Evolutionary conservation across 2,797 vertebrate species (phyloP).

Genomic region (Remorina albescens): DNA sequence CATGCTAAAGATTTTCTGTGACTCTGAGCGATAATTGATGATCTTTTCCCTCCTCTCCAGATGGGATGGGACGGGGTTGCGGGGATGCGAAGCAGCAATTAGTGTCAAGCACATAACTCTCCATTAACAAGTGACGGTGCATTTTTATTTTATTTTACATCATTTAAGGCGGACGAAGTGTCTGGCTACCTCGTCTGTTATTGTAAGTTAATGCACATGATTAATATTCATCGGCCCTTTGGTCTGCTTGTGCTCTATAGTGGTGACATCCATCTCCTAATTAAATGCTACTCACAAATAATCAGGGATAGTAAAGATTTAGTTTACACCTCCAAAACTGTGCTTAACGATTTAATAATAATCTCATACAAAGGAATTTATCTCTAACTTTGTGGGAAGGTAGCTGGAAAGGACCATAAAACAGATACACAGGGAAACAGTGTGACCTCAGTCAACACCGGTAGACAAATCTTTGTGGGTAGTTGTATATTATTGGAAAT

Average conservation of each 20-base stretch:
- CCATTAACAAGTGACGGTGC: slow-evolving; percentile 33
- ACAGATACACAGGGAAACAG: no score
- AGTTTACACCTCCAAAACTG: not conserved
- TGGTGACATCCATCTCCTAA: not conserved
- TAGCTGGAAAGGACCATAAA: no score
- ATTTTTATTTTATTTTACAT: not conserved
- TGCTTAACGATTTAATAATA: not conserved
- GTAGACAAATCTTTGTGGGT: no score
- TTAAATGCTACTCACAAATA: not conserved
- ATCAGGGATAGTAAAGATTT: not conserved
- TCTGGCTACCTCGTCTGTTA: slow-evolving; percentile 3
- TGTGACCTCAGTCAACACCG: no score
- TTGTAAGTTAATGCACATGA: not conserved
- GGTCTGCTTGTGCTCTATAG: not conserved
- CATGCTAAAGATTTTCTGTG: slow-evolving; percentile 36
- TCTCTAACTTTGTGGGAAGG: not conserved
- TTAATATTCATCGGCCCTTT: not conserved
- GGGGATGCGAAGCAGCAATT: slow-evolving; percentile 26
- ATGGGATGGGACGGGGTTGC: slow-evolving; percentile 2
- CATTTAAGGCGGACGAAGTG: not conserved
- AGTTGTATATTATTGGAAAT: no score
- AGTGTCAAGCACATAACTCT: slow-evolving; percentile 43
- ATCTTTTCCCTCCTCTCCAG: slow-evolving; percentile 15
- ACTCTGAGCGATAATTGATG: slow-evolving; percentile 48
- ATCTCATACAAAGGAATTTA: not conserved